Evolutionary conservation across 2,113 vertebrate genomes (phyloP).

Genomic region (Nicator chloris): DNA sequence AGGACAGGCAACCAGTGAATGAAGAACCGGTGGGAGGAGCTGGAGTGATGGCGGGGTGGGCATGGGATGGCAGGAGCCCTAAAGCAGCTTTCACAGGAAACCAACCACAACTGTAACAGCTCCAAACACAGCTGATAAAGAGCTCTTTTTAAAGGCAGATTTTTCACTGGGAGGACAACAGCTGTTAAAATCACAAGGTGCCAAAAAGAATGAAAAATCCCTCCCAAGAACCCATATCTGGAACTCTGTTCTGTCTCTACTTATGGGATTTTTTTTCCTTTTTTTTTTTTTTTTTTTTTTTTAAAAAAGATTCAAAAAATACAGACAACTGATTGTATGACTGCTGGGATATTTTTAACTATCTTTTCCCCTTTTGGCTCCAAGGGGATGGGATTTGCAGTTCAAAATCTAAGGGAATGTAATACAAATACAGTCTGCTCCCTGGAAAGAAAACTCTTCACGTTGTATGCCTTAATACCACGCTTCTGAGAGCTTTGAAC

Average conservation of each 20-base stretch:
- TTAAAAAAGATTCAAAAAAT: slow-evolving; percentile 12
- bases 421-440: slow-evolving; percentile 7
- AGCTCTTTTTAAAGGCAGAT: slow-evolving; percentile 20
- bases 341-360: slow-evolving; percentile 54
- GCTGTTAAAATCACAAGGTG: slow-evolving; percentile 6
- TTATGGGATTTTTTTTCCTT: background rate
- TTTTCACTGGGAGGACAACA: slow-evolving; percentile 16
- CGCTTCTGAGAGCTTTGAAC: slow-evolving; percentile 19
- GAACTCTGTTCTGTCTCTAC: slow-evolving; percentile 47
- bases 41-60: slow-evolving; percentile 29
- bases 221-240: slow-evolving; percentile 17
- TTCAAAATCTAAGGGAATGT: slow-evolving; percentile 51
- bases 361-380: slow-evolving; percentile 3
- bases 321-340: slow-evolving; percentile 73
- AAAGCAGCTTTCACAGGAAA: slow-evolving; percentile 5
- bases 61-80: slow-evolving; percentile 25
- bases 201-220: slow-evolving; percentile 37
- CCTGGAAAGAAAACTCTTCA: slow-evolving; percentile 39
- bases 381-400: slow-evolving; percentile 6
- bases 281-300: background rate
- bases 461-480: slow-evolving; percentile 46
- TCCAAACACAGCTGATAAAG: background rate
- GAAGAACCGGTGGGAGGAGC: slow-evolving; percentile 45
- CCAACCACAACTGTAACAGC: slow-evolving; percentile 23
- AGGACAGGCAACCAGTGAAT: slow-evolving; percentile 76